phyloP scores from a whole-genome alignment of 2,888 invertebrate genomes.

The Troides helena region DNA sequence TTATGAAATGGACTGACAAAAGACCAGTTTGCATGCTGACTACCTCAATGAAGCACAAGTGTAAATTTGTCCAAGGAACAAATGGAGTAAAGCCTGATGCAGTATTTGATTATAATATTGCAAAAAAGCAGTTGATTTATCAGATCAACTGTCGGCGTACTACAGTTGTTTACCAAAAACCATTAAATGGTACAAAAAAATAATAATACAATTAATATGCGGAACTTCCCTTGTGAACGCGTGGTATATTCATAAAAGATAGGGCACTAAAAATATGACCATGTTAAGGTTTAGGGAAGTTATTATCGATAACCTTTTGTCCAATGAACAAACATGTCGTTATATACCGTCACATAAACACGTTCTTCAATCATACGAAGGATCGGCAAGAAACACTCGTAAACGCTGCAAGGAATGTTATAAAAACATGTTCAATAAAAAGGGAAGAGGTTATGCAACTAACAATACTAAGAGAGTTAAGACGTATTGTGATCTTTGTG shows the following conservation, averaged over 20 bases:
- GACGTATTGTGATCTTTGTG: constrained; percentile 9
- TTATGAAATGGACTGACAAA: constrained; percentile 38
- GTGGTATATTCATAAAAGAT: constrained; percentile 8
- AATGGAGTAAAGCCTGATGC: constrained; percentile 9
- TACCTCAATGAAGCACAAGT: constrained; percentile 11
- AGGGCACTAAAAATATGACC: constrained; percentile 13
- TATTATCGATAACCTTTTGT: constrained; percentile 10
- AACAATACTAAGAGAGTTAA: constrained; percentile 1
- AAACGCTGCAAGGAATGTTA: constrained; percentile 17
- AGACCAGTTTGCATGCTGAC: constrained; percentile 31
- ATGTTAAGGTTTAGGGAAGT: constrained; percentile 14
- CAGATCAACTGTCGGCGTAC: constrained; percentile 7
- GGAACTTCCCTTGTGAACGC: constrained; percentile 1
- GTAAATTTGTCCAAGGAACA: constrained; percentile 13
- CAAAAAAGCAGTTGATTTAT: constrained; percentile 17
- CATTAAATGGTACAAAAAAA: constrained; percentile 6
- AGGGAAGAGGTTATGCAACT: constrained; percentile 15
- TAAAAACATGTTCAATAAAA: constrained; percentile 7
- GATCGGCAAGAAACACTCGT: constrained; percentile 8
- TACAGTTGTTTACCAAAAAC: constrained; percentile 11
- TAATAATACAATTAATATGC: constrained; percentile 1
- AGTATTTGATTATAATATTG: constrained; percentile 14
- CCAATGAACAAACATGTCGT: constrained; percentile 12
- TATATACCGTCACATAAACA: constrained; percentile 14
- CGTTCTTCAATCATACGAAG: constrained; percentile 11